phyloP scores from a whole-genome alignment of 2,888 invertebrate genomes.

The Tromatobia lineatoria region DNA sequence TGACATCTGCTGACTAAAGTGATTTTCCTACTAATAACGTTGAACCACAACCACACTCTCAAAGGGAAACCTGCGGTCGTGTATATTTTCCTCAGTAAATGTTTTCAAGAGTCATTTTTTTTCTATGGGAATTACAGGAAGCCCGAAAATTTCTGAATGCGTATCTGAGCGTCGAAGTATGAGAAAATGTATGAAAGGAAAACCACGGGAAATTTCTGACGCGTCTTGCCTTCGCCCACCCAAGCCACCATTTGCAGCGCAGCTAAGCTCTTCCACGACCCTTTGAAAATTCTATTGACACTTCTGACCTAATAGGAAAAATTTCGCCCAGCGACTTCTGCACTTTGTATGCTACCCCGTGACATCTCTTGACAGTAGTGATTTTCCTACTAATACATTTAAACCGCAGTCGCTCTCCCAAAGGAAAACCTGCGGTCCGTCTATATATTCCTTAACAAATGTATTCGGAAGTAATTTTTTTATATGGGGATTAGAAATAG shows the following conservation, averaged over 20 bases:
- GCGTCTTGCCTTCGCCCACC: no score
- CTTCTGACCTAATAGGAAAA: not conserved
- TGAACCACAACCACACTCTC: no score
- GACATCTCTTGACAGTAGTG: not conserved
- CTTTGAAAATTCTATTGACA: not conserved
- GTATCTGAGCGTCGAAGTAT: not conserved
- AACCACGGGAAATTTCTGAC: not conserved
- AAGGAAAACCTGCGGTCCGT: no score
- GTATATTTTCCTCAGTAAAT: no score
- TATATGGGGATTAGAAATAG: slow-evolving; percentile 38
- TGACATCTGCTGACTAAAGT: not conserved
- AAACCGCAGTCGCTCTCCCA: no score
- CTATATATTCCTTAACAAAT: not conserved
- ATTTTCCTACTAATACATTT: no score
- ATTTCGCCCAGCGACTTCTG: not conserved
- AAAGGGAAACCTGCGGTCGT: no score
- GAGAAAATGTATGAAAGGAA: not conserved
- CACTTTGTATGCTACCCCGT: not conserved
- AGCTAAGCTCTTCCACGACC: not conserved
- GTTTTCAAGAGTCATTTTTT: no score
- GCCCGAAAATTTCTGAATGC: slow-evolving; percentile 51
- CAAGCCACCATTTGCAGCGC: not conserved
- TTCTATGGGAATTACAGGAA: slow-evolving; percentile 65
- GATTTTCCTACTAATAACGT: no score
- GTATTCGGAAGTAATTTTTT: not conserved